Evolutionary conservation across 2,797 vertebrate species (phyloP), one percentile per base, ranked within the genome.

Genomic region (Sebastes baramenuke): DNA sequence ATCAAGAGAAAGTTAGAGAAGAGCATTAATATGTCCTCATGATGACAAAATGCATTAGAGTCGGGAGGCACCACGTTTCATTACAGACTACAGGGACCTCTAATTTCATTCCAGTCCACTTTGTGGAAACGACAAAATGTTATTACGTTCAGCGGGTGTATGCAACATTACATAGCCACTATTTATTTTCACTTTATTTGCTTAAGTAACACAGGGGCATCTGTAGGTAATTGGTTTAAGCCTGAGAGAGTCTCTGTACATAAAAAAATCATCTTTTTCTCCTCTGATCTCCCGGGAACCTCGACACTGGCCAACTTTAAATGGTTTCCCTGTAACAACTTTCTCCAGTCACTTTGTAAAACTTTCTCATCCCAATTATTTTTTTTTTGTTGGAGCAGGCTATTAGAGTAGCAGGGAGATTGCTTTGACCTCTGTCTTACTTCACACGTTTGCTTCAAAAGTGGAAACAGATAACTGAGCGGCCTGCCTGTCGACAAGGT

Each of bases 51-150:
- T 94, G 93, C 94, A 95, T 95, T 94, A 94, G 86, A 87, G 89
- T 90, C 75, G 42, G 74, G 70, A 88, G 85, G 88, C 88, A 82
- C 87, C 83, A 86, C 95, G 89, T 95, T 96, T 95, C 93, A 96
- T 96, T 96, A 94, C 80, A 82, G 90, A 74, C 95, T 94, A 85
- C 86, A 89, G 95, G 96, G 95, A 95, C 94, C 88, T 91, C 90
- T 96, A 96, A 96, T 96, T 92, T 95, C 92, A 96, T 96, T 96
- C 91, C 88, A 66, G 82, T 95, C 94, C 95, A 96, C 95, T 96
- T 95, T 96, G 94, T 95, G 93, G 94, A 95, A 94, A 94, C 88
- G 90, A 88, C 93, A 93, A 91, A 95, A 95, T 95, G 95, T 94
- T 95, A 96, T 96, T 96, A 95, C 83, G 90, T 95, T 94, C 91